Evolutionary conservation across 2,888 invertebrate species (phyloP).

Genomic region (Sinotaia quadrata): DNA sequence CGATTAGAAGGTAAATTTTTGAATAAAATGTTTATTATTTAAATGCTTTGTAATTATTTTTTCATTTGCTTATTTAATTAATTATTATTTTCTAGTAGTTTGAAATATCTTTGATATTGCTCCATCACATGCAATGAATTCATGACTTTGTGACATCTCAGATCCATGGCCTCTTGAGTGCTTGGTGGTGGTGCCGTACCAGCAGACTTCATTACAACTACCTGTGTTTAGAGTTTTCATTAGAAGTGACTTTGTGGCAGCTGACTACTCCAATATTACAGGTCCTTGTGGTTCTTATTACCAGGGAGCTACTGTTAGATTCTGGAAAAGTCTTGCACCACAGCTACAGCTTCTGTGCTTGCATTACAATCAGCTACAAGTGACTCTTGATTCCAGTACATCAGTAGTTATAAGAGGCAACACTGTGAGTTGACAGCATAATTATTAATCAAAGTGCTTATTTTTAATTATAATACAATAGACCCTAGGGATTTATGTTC

Average conservation of each 20-base stretch:
- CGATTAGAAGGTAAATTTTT: too few relatives aligned
- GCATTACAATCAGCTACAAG: background rate
- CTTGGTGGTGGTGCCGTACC: conserved; percentile 1
- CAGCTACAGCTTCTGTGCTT: conserved; percentile 17
- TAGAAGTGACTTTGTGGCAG: conserved; percentile 3
- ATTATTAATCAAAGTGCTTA: too few relatives aligned
- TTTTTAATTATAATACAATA: too few relatives aligned
- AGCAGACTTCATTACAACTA: conserved; percentile 14
- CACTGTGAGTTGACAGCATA: conserved; percentile 10
- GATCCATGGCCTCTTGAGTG: conserved; percentile 33
- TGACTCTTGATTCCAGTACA: conserved; percentile 12
- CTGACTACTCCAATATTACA: conserved; percentile 1
- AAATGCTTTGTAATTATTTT: too few relatives aligned
- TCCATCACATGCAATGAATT: background rate
- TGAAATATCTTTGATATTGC: background rate
- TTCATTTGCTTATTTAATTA: too few relatives aligned
- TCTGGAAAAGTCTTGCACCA: conserved; percentile 15
- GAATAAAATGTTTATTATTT: too few relatives aligned
- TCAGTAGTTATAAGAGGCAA: background rate
- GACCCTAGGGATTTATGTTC: too few relatives aligned
- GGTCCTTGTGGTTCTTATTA: conserved; percentile 24
- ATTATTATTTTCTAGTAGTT: too few relatives aligned
- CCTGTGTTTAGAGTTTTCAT: conserved; percentile 20
- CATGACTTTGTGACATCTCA: background rate
- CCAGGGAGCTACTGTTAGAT: conserved; percentile 10